Conservation (phyloP, 2,888 invertebrate genomes). For the Plebejus melissa region DNA sequence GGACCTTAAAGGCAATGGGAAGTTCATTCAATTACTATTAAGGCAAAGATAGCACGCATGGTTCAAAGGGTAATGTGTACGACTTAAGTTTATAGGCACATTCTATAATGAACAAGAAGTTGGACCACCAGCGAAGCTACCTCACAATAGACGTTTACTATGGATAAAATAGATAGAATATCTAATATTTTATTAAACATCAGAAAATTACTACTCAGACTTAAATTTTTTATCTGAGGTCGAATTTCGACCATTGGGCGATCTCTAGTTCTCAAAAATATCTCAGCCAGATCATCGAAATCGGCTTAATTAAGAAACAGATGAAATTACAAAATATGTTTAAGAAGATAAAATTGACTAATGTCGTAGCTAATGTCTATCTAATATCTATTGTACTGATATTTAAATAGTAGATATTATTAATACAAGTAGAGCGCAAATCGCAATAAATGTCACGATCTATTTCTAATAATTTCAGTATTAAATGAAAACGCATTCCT, state of each 20-base stretch:
- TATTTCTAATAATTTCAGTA: constrained; percentile 32
- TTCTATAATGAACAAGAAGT: constrained; percentile 38
- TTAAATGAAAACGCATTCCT: constrained; percentile 51
- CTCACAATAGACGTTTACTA: constrained; percentile 31
- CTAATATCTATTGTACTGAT: no score
- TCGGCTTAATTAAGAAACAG: no score
- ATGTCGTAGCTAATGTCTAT: no score
- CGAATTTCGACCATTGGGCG: no score
- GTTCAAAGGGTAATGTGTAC: constrained; percentile 36
- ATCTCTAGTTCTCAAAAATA: no score
- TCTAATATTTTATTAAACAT: background rate
- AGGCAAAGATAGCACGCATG: constrained; percentile 24
- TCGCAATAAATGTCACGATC: background rate
- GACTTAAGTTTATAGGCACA: constrained; percentile 53
- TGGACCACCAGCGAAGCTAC: constrained; percentile 52
- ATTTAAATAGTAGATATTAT: background rate
- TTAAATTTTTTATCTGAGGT: no score
- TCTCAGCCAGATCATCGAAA: background rate
- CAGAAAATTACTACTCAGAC: background rate
- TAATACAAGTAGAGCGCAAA: background rate
- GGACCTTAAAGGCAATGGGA: constrained; percentile 22
- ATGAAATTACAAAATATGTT: no score
- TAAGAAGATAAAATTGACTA: no score
- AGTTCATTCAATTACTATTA: constrained; percentile 28
- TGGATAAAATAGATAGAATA: background rate